Evolutionary conservation across 2,888 invertebrate species (phyloP).

Genomic region (Argyresthia goedartella): DNA sequence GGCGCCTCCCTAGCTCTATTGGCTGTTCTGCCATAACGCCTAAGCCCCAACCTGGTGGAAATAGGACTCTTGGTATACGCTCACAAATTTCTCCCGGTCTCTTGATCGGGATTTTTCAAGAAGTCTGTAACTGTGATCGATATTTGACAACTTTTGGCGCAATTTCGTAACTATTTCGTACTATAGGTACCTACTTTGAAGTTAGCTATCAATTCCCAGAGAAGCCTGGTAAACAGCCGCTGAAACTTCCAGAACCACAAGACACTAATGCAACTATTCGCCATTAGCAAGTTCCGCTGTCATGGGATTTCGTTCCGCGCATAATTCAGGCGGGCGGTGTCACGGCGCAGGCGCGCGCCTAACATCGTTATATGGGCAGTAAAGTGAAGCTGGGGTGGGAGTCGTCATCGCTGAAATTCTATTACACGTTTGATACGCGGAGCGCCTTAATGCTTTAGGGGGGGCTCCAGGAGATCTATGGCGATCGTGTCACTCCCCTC

Average conservation of each 20-base stretch:
- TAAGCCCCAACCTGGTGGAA: not conserved
- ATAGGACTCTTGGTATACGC: no score
- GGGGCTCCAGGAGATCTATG: conserved; percentile 14
- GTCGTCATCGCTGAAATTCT: conserved; percentile 60
- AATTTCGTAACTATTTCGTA: no score
- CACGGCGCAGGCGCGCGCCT: conserved; percentile 50
- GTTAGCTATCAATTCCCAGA: no score
- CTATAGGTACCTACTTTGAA: no score
- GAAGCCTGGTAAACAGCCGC: no score
- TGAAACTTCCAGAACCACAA: no score
- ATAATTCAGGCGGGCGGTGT: conserved; percentile 23
- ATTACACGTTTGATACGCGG: conserved; percentile 64
- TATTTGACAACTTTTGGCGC: no score
- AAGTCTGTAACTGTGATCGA: no score
- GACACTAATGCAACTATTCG: not conserved
- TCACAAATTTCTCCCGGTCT: no score
- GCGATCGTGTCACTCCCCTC: not conserved
- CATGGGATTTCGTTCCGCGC: conserved; percentile 21
- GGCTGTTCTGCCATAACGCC: conserved; percentile 32
- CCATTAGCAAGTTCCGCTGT: conserved; percentile 1
- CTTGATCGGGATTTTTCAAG: no score
- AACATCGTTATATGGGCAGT: conserved; percentile 59
- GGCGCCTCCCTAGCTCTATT: conserved; percentile 24
- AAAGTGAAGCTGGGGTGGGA: conserved; percentile 22
- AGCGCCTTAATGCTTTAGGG: conserved; percentile 40